Base-by-base conservation (phyloP, 1,140 invertebrate genomes). In the Drosophila kurseongensis region DNA sequence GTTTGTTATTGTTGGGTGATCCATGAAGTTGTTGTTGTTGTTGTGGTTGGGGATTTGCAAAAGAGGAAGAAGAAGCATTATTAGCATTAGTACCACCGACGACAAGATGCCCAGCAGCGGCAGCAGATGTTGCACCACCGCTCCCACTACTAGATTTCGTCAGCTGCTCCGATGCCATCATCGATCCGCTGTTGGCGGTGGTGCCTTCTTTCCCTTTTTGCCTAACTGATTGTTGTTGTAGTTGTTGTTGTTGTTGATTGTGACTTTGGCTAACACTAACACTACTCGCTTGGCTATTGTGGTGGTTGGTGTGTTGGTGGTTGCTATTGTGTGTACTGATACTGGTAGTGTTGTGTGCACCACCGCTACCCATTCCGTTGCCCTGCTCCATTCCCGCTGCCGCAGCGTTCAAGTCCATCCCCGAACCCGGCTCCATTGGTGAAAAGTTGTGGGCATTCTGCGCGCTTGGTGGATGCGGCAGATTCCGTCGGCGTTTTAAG, bases 11-110 rank as follows among this genome's bases (percentile, higher is more conserved):
- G 63, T 75, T 89, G 85, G 86, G 75, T 91, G 91, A 91, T 91
- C 86, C 91, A 91, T 91, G 89, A 83, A 89, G 86, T 86, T 76
- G 88, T 91, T 84, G 47, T 75, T 54, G 69, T 75, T 80, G 75
- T 72, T 50, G 76, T 80, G 63, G 71, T 90, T 86, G 81, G 88
- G 90, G 90, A 90, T 92, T 92, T 91, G 91, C 86, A 92, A 92
- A 92, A 92, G 89, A 92, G 83, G 91, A 92, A 92, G 89, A 92
- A 91, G 91, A 92, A 92, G 91, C 91, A 92, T 89, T 86, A 90
- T 92, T 92, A 92, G 91, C 90, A 92, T 89, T 92, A 92, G 90
- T 92, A 91, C 90, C 80, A 91, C 85, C 89, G 90, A 78, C 77
- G 82, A 90, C 89, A 80, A 83, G 67, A 91, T 82, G 84, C 85